phyloP scores from a whole-genome alignment of 1,140 invertebrate species.

The Chironomus striatipennis region DNA sequence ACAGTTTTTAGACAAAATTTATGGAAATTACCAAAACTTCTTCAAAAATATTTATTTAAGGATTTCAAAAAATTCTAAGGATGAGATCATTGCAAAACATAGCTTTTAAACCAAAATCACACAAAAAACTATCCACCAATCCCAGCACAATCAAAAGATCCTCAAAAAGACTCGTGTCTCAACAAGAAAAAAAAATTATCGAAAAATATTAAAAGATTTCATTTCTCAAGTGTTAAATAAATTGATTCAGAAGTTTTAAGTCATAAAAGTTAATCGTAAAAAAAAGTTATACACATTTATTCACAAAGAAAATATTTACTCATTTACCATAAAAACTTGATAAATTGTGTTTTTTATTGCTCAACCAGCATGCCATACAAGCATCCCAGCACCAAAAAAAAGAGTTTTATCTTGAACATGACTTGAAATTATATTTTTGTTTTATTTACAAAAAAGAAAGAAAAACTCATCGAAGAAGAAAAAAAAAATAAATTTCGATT shows the following conservation, averaged over 20 bases:
- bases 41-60: too few relatives aligned
- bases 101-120: neutral
- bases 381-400: neutral
- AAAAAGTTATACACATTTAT: neutral
- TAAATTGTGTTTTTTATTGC: conserved; percentile 14
- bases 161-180: neutral
- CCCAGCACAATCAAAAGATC: too few relatives aligned
- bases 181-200: too few relatives aligned
- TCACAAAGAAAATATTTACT: neutral
- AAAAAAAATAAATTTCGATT: neutral
- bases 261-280: conserved; percentile 14
- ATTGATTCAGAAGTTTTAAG: conserved; percentile 14
- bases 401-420: neutral
- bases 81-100: neutral
- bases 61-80: too few relatives aligned
- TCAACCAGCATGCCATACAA: conserved; percentile 6
- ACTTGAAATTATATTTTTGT: neutral
- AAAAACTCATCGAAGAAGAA: neutral
- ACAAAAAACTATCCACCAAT: neutral
- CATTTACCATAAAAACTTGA: conserved; percentile 7
- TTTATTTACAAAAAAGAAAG: conserved; percentile 10
- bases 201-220: neutral
- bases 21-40: too few relatives aligned
- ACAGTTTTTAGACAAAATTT: too few relatives aligned
- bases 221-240: conserved; percentile 2